A percentile compares a stretch with the other conserved stretches of the same genome.
Conservation (phyloP, 1,140 invertebrate genomes). For the Trichomalopsis sarcophagae region DNA sequence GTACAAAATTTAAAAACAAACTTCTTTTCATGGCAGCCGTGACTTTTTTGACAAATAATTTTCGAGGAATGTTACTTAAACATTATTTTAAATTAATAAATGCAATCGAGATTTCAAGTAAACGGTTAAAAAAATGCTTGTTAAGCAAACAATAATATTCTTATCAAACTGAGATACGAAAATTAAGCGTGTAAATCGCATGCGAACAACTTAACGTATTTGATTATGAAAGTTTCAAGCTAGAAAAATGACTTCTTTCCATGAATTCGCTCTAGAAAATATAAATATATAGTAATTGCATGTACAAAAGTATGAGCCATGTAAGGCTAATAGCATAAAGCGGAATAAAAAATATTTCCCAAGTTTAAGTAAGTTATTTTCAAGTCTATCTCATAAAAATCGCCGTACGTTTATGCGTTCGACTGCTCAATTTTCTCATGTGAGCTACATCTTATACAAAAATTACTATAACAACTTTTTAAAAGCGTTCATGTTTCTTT, state of each 20-base stretch:
- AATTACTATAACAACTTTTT: conserved; percentile 15
- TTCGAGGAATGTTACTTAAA: background rate
- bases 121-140: background rate
- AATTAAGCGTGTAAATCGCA: conserved; percentile 10
- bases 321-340: conserved; percentile 6
- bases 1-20: background rate
- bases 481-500: background rate
- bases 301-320: background rate
- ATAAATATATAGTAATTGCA: background rate
- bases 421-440: background rate
- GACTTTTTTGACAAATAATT: background rate
- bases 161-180: background rate
- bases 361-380: conserved; percentile 32
- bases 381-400: conserved; percentile 15
- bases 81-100: conserved; percentile 19
- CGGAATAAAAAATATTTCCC: conserved; percentile 31
- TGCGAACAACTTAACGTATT: background rate
- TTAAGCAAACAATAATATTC: background rate
- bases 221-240: conserved; percentile 8
- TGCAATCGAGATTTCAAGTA: background rate
- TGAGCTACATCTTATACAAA: background rate
- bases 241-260: conserved; percentile 17
- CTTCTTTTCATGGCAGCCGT: background rate
- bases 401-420: background rate
- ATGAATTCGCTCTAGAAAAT: conserved; percentile 10